Evolutionary conservation across 2,888 invertebrate species (phyloP), one percentile per base, ranked within the genome.

Genomic region (Agriopis aurantiaria): DNA sequence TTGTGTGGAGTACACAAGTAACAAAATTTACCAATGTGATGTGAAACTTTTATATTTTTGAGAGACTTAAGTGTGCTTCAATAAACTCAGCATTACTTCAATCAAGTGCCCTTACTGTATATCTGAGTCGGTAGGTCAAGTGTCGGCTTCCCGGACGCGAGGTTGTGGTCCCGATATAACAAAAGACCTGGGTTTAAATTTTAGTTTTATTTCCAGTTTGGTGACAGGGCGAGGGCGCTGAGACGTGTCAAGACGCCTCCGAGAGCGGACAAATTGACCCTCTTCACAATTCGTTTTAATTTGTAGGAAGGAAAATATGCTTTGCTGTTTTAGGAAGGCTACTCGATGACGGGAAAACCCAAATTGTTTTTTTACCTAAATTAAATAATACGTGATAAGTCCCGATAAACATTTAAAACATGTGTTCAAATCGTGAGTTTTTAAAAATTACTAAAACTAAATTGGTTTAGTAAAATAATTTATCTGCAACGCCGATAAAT

Each of bases 81-180:
- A 51, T 3, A 23, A 23, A 23, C 17, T 51, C 17, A 17, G 51
- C 9, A 8, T 33, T 33, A 3, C 41, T 14, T 41, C 14, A 56
- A 41, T 14, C 9, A 8, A 6, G 33, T 12, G 40, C 45, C 49
- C 70, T 55, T 71, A 71, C 70, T 71, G 66, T 40, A 9, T 62
- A 43, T 63, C 8, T 53, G 59, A 59, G 64, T 23, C 81, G 89
- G 85, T 88, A 89, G 93, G 93, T 94, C 93, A 93, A 93, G 93
- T 90, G 92, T 87, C 84, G 85, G 89, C 86, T 86, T 92, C 92
- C 93, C 92, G 93, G 93, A 92, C 91, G 90, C 85, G 84, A 82
- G 85, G 82, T 81, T 85, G 81, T 78, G 79, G 82, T 82, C 78
- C 80, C 76, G 61, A 53, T 72, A 76, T 73, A 86, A 92, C 91